Conservation (phyloP, 37 sponge, comb jelly and placozoan genomes). For the Cliona cf. orientalis region DNA sequence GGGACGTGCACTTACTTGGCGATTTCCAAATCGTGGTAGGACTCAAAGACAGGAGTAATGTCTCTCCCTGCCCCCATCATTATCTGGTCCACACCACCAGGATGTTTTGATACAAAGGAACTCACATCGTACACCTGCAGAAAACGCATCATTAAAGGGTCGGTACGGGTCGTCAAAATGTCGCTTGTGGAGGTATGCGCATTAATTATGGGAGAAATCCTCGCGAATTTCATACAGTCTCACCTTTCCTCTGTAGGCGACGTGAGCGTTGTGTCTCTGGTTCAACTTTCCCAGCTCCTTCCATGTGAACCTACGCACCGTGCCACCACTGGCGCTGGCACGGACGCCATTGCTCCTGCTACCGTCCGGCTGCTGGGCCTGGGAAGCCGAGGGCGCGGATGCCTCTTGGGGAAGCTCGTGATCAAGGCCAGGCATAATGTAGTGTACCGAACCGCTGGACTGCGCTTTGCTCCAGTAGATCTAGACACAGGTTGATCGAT, state of each 20-base stretch:
- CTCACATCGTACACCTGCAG: conserved; percentile 80
- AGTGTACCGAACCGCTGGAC: no score
- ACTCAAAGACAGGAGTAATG: conserved; percentile 74
- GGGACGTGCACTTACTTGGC: conserved; percentile 66
- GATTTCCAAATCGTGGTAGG: conserved; percentile 59
- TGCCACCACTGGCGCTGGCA: not conserved
- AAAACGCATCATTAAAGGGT: not conserved
- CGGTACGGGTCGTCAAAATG: not conserved
- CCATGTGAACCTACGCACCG: conserved; percentile 48
- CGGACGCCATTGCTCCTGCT: no score
- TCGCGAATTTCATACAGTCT: not conserved
- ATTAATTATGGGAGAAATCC: not conserved
- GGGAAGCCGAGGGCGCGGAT: no score
- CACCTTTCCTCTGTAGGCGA: conserved; percentile 71
- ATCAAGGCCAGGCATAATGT: no score
- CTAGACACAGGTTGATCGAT: no score
- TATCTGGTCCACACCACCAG: conserved; percentile 83
- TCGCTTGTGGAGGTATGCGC: not conserved
- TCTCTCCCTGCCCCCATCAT: conserved; percentile 80
- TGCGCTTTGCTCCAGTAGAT: no score
- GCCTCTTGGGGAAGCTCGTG: no score
- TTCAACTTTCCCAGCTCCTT: conserved; percentile 61
- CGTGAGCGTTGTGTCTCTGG: conserved; percentile 69
- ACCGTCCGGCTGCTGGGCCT: no score
- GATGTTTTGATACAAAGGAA: conserved; percentile 67